Base-by-base conservation (phyloP, 2,888 invertebrate genomes). In the Philaethria dido region DNA sequence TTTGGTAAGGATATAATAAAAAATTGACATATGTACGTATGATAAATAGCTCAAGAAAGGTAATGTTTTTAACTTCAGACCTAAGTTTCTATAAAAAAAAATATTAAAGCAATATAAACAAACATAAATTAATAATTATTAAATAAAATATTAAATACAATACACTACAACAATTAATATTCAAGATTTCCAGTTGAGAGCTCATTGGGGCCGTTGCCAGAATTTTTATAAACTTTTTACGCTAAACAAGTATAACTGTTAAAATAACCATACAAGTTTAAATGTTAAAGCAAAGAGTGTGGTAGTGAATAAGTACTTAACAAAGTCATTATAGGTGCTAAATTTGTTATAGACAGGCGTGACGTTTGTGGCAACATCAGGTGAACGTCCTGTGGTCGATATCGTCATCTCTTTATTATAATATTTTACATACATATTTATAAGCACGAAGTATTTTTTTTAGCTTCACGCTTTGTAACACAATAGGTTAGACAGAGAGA, bases 321-420 rank as follows among this genome's bases (percentile, higher is more conserved):
- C 52, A 16, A 16, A 52, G 52, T 52, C 52, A 33, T 52, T 52
- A 18, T 16, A 52, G 52, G 52, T 29, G 52, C 52, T 52, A 29
- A 16, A 52, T 29, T 16, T 25, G 29, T 29, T 29, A 52, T 16
- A 25, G 9, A 16, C 29, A 52, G 16, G 29, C 16, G 11, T 16
- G 29, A 52, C 29, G 52, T 52, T 52, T 33, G 39, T 13, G 39
- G 13, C 13, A 29, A 5, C 13, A 11, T 16, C 29, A 52, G 50
- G 29, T 52, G 50, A 52, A 52, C 50, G 29, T 33, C 29, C 50
- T 29, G 4, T 29, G 18, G n/a, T 29, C 52, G 5, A 33, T 52
- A 16, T 52, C 52, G 29, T 29, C 29, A 52, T 29, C 33, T 52
- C 16, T 52, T 33, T 5, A 16, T 33, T 16, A 16, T 9, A 9